Base-by-base conservation (phyloP, 2,888 invertebrate species). In the Oscheius myriophilus region DNA sequence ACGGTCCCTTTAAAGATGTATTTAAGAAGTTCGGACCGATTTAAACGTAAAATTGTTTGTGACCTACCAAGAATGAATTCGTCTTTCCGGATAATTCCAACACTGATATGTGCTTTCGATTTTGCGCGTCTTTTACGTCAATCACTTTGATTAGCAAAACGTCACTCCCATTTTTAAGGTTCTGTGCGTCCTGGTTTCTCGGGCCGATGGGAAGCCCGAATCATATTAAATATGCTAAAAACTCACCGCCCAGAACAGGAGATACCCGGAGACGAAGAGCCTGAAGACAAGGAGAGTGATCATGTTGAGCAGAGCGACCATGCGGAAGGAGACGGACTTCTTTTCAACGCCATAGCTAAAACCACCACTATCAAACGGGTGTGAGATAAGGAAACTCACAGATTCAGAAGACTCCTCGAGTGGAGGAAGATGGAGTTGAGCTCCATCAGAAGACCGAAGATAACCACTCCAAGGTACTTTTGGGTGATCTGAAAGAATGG, bases 361-460 rank as follows among this genome's bases (percentile, higher is more conserved):
- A 63, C 39, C 16, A 45, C 25, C 2, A 39, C n/a, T n/a, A 58
- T 59, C 21, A 55, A 18, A n/a, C 23, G 16, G 21, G n/a, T n/a
- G n/a, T n/a, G n/a, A n/a, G n/a, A n/a, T n/a, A 9, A 33, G 23
- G 3, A 2, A 55, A 53, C 68, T 64, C 26, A 80, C 59, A 80
- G 57, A 52, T 80, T 79, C 45, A 79, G 58, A 11, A 81, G 67
- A 65, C 76, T 78, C 23, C 81, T 51, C 9, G 78, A 75, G 71
- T 83, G 82, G 9, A 80, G 70, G 69, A 83, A 85, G 57, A 85
- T 79, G 53, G 80, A 80, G 72, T 86, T 86, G 41, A 86, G 55
- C 66, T 86, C 86, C 86, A 86, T 86, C 33, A 86, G 78, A 45
- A 86, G 75, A 33, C 86, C 86, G 57, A 84, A 82, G 11, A 82